Conservation (phyloP, 2,797 vertebrate species). For the Galaxias olidus region DNA sequence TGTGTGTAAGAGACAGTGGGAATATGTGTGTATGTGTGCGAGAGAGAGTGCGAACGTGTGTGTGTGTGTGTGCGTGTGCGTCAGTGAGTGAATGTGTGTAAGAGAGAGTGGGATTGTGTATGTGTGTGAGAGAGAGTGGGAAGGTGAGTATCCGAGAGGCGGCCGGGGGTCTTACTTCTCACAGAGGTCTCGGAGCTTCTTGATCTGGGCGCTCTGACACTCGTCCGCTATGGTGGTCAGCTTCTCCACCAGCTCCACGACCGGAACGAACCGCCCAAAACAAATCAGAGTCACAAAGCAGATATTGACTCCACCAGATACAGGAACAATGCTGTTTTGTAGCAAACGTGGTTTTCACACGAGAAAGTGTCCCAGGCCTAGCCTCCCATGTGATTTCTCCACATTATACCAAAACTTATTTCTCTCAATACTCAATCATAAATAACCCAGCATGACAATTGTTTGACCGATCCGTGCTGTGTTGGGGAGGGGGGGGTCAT, state of each 20-base stretch:
- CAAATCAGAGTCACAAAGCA: not conserved
- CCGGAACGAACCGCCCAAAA: not conserved
- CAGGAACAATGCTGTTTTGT: constrained; percentile 3
- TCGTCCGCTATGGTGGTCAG: constrained; percentile 91
- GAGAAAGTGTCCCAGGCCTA: no score
- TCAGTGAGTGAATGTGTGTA: not conserved
- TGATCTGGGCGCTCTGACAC: constrained; percentile 91
- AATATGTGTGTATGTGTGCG: not conserved
- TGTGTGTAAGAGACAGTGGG: not conserved
- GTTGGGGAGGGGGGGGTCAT: no score
- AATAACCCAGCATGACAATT: no score
- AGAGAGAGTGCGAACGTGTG: not conserved
- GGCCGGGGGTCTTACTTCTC: constrained; percentile 84
- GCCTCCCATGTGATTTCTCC: no score
- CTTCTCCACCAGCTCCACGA: constrained; percentile 89
- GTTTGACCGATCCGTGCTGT: no score
- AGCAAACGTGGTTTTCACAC: no score
- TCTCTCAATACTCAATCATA: no score
- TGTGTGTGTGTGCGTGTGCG: constrained; percentile 12
- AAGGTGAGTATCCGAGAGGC: not conserved
- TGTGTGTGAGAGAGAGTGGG: not conserved
- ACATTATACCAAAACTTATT: no score
- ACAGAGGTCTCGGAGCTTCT: constrained; percentile 92
- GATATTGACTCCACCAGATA: not conserved
- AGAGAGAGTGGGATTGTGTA: no score